Conservation (phyloP, 2,797 vertebrate genomes). For the Mormyrops boulengeri region DNA sequence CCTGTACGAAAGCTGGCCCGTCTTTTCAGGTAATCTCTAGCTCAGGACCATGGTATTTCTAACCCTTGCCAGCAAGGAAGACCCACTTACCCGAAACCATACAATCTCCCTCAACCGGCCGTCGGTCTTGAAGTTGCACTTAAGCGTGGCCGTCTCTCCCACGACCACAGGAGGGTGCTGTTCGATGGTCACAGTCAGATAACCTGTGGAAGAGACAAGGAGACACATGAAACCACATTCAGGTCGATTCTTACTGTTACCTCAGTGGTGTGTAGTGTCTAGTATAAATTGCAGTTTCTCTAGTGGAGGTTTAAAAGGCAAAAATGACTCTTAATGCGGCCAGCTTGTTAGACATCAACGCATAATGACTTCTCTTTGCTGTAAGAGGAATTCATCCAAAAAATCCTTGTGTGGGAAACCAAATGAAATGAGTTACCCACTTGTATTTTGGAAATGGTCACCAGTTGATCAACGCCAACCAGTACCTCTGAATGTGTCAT, state of each 20-base stretch:
- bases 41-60: neutral
- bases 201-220: conserved; percentile 61
- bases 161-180: conserved; percentile 92
- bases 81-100: conserved; percentile 90
- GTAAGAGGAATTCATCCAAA: neutral
- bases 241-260: neutral
- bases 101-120: conserved; percentile 94
- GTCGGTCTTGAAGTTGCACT: conserved; percentile 99
- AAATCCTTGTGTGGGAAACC: neutral
- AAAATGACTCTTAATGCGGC: neutral
- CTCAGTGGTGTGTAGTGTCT: neutral
- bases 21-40: neutral
- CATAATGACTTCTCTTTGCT: neutral
- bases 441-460: neutral
- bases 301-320: neutral
- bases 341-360: neutral
- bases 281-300: neutral
- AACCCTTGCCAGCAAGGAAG: neutral
- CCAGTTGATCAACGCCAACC: neutral
- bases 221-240: neutral
- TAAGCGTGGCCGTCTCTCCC: conserved; percentile 91
- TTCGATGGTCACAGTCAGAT: conserved; percentile 95
- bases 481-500: neutral
- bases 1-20: neutral
- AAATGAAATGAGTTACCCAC: neutral